Conservation (phyloP, 2,797 vertebrate genomes). For the Coccyzus lansbergi region DNA sequence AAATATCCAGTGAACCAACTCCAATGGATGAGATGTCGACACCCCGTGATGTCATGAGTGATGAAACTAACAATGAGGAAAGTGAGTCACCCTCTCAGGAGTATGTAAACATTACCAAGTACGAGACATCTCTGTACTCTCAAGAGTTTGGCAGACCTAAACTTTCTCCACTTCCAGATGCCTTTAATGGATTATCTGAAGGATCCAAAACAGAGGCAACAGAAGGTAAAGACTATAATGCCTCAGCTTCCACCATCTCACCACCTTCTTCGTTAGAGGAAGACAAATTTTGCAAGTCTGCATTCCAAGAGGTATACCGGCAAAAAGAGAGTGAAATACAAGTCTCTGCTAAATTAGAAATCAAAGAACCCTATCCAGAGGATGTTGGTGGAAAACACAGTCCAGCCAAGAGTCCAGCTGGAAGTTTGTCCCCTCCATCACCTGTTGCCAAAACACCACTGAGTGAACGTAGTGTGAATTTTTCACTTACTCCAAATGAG, state of each 20-base stretch:
- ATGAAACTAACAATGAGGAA: constrained; percentile 91
- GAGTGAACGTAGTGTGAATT: constrained; percentile 86
- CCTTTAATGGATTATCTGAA: constrained; percentile 81
- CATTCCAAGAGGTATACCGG: constrained; percentile 74
- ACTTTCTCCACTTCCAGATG: constrained; percentile 80
- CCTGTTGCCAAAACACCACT: constrained; percentile 90
- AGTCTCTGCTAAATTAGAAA: constrained; percentile 59
- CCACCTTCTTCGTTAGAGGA: constrained; percentile 92
- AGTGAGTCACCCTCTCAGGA: constrained; percentile 89
- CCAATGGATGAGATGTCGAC: constrained; percentile 95
- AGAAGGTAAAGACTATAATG: constrained; percentile 91
- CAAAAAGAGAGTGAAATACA: constrained; percentile 61
- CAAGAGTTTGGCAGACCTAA: constrained; percentile 82
- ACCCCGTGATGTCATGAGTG: constrained; percentile 90
- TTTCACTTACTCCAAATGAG: constrained; percentile 83
- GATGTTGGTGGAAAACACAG: constrained; percentile 71
- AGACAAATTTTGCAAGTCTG: constrained; percentile 86
- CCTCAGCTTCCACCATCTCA: constrained; percentile 92
- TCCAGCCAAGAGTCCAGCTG: constrained; percentile 68
- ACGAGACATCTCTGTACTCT: constrained; percentile 79
- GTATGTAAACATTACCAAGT: constrained; percentile 80
- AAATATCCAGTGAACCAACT: constrained; percentile 93
- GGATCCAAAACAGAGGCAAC: constrained; percentile 90
- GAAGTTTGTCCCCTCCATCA: constrained; percentile 76
- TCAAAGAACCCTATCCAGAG: constrained; percentile 66